Evolutionary conservation across 2,113 vertebrate genomes (phyloP).

Genomic region (Aleadryas rufinucha): DNA sequence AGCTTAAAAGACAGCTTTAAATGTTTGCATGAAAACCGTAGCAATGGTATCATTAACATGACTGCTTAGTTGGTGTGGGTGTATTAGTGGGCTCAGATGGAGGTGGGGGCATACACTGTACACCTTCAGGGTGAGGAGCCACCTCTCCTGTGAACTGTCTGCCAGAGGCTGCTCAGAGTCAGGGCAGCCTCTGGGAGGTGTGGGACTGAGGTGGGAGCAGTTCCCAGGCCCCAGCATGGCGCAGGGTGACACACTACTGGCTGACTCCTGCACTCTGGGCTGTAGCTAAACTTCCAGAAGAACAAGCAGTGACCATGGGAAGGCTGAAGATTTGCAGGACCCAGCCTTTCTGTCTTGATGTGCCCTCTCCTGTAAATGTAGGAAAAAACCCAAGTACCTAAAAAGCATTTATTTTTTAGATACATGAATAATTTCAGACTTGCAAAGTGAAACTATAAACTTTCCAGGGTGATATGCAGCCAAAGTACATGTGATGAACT

Average conservation of each 20-base stretch:
- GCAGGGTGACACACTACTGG: not conserved
- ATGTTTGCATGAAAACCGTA: not conserved
- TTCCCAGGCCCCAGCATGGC: not conserved
- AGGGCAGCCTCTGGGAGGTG: not conserved
- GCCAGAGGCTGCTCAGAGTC: not conserved
- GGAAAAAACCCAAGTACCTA: not conserved
- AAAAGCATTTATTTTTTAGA: not conserved
- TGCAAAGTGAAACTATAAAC: not conserved
- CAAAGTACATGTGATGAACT: not conserved
- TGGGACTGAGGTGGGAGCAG: not conserved
- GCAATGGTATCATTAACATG: not conserved
- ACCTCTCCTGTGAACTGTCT: accelerated
- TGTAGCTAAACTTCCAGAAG: not conserved
- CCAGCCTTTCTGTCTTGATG: not conserved
- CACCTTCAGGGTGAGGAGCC: not conserved
- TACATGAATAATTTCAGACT: not conserved
- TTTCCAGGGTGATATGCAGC: not conserved
- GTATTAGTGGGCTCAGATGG: not conserved
- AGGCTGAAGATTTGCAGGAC: not conserved
- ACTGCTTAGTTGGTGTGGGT: not conserved
- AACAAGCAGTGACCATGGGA: not conserved
- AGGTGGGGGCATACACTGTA: accelerated
- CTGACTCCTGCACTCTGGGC: not conserved
- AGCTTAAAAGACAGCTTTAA: not conserved
- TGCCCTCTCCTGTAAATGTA: not conserved